Base-by-base conservation (phyloP, 2,888 invertebrate species). In the Mythimna pallens region DNA sequence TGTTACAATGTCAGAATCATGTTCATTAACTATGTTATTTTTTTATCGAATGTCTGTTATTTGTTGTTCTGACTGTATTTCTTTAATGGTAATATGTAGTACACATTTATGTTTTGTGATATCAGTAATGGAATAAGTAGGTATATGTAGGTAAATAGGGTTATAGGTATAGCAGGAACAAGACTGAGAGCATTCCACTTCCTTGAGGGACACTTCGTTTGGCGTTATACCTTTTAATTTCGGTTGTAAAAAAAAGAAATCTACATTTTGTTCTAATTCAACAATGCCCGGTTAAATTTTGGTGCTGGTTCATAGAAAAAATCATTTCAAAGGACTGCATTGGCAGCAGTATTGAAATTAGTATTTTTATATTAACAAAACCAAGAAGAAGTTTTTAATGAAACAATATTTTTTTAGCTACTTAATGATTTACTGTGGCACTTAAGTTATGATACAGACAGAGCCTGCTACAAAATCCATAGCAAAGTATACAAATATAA, bases 401-500 rank as follows among this genome's bases (percentile, higher is more conserved):
- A 17, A 47, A 6, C 47, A 47, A 17, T 47, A 17, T 47, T 5
- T 14, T n/a, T 40, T 43, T 43, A 43, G 3, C 10, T 43, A 43
- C 12, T 2, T n/a, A 22, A 54, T 54, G 22, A 22, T 7, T 54
- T 54, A 25, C 12, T 25, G 55, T 14, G 22, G 12, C 25, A 25
- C 14, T 25, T 12, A 17, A 47, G 47, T 47, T 47, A 47, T 47
- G 5, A 47, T 3, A 7, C 55, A 6, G 7, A 14, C 22, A 20
- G 30, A 43, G 52, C 47, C 54, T 36, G 47, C 14, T 25, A 47
- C 59, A 25, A 55, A 47, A 55, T 22, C 3, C 36, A 68, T 59
- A 76, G 52, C 76, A 69, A 76, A 59, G 8, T 40, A 17, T 76
- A 30, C 20, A 17, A 17, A 54, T 43, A 6, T 47, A 47, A 2